Base-by-base conservation (phyloP, 2,113 vertebrate genomes). In the Geothlypis trichas region DNA sequence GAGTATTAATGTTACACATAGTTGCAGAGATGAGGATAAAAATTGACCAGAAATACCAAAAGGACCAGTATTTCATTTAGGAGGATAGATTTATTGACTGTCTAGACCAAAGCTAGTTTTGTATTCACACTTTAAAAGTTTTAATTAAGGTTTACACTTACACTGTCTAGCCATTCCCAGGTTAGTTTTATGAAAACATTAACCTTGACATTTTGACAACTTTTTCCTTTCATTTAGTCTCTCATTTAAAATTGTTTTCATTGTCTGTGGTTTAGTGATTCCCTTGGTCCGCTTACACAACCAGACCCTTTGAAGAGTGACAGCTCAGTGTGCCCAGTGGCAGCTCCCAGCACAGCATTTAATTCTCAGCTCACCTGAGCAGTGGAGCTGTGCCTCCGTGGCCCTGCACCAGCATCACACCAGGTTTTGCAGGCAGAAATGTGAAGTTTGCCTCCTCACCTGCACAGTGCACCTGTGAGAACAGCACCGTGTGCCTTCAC, bases 151-250 rank as follows among this genome's bases (percentile, higher is more conserved):
- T 87, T 87, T 91, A 57, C 33, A 33, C 44, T 95, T n/a, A 9
- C 2, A 41, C 24, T 1, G 1, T 62, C 69, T 84, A 83, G 54
- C 66, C 47, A 68, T 95, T 93, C 89, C 81, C 94, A 87, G 69
- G 92, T 96, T 97, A 89, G 74, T 91, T 97, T 95, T 96, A 90
- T 93, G 82, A 90, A 96, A 96, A 87, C 90, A 90, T 93, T 95
- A 96, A 96, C 94, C 95, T 93, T 96, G 95, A 93, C 93, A 94
- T 90, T 96, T 96, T 94, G 94, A 90, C 74, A 91, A 94, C 47
- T 90, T 96, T 94, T 95, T 35, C 76, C 46, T 95, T 95, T 96
- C 79, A 85, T 96, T 96, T 97, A 94, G 41, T 86, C 66, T 92
- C 88, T 96, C 73, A 69, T 92, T 97, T 96, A 89, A 95, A 95